phyloP scores from a whole-genome alignment of 2,888 invertebrate species.

The Drosophila basisetae region DNA sequence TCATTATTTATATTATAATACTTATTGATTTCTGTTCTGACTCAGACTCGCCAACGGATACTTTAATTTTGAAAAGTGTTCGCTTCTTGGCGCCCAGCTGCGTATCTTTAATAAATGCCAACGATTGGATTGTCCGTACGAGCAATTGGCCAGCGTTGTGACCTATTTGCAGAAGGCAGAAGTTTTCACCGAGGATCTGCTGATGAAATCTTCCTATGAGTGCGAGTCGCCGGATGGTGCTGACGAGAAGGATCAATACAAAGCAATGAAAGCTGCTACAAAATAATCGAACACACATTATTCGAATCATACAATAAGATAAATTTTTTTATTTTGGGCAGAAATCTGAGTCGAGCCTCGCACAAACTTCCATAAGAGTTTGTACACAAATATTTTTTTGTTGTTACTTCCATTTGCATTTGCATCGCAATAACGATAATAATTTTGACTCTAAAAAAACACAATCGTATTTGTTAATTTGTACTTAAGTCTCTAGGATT shows the following conservation, averaged over 20 bases:
- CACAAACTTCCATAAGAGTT: constrained; percentile 47
- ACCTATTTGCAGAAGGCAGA: constrained; percentile 91
- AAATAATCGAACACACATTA: constrained; percentile 56
- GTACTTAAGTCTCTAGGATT: constrained; percentile 67
- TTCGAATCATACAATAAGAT: constrained; percentile 31
- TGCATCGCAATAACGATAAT: constrained; percentile 64
- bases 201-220: constrained; percentile 95
- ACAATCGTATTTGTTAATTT: constrained; percentile 69
- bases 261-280: constrained; percentile 88
- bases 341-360: constrained; percentile 40
- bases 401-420: constrained; percentile 60
- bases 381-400: constrained; percentile 33
- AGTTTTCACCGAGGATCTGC: constrained; percentile 92
- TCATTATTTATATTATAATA: neutral
- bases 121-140: constrained; percentile 93
- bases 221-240: constrained; percentile 96
- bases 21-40: constrained; percentile 2
- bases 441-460: constrained; percentile 49
- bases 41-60: constrained; percentile 91
- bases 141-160: constrained; percentile 90
- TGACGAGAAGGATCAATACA: constrained; percentile 95
- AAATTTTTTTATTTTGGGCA: constrained; percentile 24
- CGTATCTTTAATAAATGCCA: constrained; percentile 93
- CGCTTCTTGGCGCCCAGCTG: constrained; percentile 95
- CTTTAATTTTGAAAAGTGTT: constrained; percentile 97